These are phyloP conservation scores for Gnathonemus echidnorhynchus DNA, from an alignment of 2,113 vertebrate species.

Conservation along the genomic window DNA sequence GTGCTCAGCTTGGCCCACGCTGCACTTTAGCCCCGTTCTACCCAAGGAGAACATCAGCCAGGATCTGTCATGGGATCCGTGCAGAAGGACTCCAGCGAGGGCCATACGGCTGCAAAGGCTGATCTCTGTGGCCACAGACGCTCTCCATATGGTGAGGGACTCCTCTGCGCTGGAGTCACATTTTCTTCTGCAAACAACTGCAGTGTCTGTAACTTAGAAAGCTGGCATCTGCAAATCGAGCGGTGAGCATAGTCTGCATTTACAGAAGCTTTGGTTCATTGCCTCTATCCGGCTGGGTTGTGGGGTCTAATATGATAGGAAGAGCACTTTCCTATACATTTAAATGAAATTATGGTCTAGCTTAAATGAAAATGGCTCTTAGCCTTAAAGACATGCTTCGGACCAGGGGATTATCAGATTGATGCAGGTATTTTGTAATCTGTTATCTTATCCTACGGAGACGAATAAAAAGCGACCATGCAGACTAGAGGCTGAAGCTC, in stretches of 20 bases:
- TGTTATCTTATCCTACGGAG: background rate
- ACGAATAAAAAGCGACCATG: background rate
- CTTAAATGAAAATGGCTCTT: background rate
- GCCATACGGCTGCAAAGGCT: background rate
- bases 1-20: background rate
- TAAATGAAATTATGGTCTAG: constrained; percentile 15
- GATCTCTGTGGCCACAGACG: background rate
- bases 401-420: background rate
- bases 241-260: background rate
- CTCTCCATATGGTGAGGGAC: background rate
- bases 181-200: background rate
- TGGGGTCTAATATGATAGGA: constrained; percentile 5
- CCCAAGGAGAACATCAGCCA: background rate
- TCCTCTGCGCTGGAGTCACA: background rate
- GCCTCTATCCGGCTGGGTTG: background rate
- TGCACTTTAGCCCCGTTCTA: background rate
- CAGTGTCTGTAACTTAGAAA: background rate
- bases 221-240: background rate
- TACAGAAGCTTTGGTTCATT: background rate
- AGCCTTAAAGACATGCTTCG: background rate
- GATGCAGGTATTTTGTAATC: background rate
- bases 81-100: background rate
- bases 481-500: background rate
- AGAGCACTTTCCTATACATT: constrained; percentile 12
- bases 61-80: background rate